Base-by-base conservation (phyloP, 2,888 invertebrate species). In the Baccha elongata region DNA sequence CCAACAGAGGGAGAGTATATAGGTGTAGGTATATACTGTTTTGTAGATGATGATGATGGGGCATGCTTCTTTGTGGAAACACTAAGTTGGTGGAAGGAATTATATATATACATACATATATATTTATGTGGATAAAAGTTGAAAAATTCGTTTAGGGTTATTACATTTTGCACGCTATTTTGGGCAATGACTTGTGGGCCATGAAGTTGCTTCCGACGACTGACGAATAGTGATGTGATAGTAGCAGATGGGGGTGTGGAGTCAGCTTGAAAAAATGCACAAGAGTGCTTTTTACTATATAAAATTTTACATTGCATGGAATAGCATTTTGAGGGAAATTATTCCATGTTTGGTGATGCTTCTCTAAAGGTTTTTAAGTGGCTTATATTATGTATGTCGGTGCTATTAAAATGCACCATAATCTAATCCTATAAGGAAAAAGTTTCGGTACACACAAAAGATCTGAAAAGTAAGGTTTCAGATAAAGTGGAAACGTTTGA, bases 111-210 rank as follows among this genome's bases (percentile, higher is more conserved):
- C 1, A 10, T 26, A 10, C 1, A 11, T 11, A 35, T 3, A 10
- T 11, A 35, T 11, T 11, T 8, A 19, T 13, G 17, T 15, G n/a
- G n/a, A 58, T 11, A 23, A 60, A 69, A 74, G 68, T 76, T 65
- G 50, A 76, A 55, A 78, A 72, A 78, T 78, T 83, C 83, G 72
- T 83, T 83, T 83, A 78, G 83, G 65, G 83, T 83, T 83, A 83
- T 83, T 78, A 72, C 78, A 78, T 78, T 76, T 67, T 78, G 78
- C 83, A 83, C 78, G 83, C 83, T 62, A 83, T 68, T 76, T 83
- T 83, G 72, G 78, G 78, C 78, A 83, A 78, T 83, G 78, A 68
- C 83, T 81, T 71, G 21, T 53, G 50, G 21, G 52, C 40, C 73
- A 29, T 73, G 52, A 67, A 79, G 67, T 73, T 53, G 52, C 52